Evolutionary conservation across 2,797 vertebrate species (phyloP).

Genomic region (Linurgus olivaceus): DNA sequence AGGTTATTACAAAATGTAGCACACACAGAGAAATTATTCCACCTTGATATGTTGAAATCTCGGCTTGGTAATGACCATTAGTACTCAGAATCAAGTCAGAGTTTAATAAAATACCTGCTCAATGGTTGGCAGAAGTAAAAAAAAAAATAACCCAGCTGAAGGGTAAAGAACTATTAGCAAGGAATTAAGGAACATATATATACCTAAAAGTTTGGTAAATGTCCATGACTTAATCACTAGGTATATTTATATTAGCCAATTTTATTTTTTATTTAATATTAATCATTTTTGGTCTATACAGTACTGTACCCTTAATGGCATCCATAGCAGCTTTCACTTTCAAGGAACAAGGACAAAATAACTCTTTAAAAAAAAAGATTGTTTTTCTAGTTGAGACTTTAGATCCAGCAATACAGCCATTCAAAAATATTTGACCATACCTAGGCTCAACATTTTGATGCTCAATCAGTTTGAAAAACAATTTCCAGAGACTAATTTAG

Average conservation of each 20-base stretch:
- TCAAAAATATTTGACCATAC: neutral
- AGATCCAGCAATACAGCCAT: neutral
- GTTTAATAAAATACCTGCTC: neutral
- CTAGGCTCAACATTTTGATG: neutral
- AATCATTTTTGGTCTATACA: neutral
- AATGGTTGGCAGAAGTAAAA: neutral
- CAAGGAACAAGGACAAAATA: neutral
- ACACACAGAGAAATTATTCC: neutral
- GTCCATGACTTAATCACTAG: neutral
- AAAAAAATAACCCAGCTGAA: neutral
- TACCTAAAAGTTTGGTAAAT: neutral
- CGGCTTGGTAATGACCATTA: neutral
- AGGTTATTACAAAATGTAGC: neutral
- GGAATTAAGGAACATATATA: neutral
- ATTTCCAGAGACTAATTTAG: neutral
- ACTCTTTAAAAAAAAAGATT: fast-evolving
- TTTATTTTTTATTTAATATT: neutral
- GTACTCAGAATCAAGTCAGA: neutral
- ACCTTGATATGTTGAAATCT: neutral
- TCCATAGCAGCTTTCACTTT: neutral
- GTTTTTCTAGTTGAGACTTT: neutral
- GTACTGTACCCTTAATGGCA: neutral
- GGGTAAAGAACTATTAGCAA: neutral
- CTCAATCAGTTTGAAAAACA: neutral
- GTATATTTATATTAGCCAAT: neutral